Evolutionary conservation across 1,140 invertebrate genomes (phyloP).

Genomic region (Bombus difficillimus): DNA sequence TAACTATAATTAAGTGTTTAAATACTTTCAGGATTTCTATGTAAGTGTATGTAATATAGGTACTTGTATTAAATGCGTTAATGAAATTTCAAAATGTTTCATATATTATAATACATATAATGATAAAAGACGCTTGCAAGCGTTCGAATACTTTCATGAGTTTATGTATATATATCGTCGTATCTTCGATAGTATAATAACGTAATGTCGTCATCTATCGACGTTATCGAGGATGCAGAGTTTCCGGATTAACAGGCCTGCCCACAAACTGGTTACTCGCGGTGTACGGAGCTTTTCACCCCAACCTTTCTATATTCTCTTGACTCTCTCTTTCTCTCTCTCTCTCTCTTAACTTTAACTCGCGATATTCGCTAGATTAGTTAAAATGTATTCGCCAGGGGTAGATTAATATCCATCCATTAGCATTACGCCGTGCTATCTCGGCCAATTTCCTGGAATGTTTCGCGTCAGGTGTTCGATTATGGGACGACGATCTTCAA

Average conservation of each 20-base stretch:
- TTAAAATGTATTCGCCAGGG: conserved; percentile 44
- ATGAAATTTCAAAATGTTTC: not conserved
- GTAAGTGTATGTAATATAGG: too few species aligned
- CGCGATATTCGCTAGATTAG: conserved; percentile 32
- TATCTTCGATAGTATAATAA: not conserved
- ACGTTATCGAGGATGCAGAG: not conserved
- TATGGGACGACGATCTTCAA: conserved; percentile 36
- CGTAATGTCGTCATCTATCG: not conserved
- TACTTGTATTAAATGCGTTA: not conserved
- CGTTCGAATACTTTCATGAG: not conserved
- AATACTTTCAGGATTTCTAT: too few species aligned
- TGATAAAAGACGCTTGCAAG: not conserved
- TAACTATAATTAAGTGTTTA: too few species aligned
- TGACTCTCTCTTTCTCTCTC: too few species aligned
- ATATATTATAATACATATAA: not conserved
- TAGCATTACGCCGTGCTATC: conserved; percentile 46
- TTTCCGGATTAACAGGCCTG: conserved; percentile 7
- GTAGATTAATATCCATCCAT: conserved; percentile 53
- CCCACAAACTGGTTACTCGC: not conserved
- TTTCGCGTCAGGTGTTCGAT: conserved; percentile 46
- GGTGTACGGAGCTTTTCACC: not conserved
- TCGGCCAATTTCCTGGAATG: conserved; percentile 35
- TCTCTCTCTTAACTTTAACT: not conserved
- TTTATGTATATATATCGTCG: not conserved
- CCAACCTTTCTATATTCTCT: too few species aligned